These are phyloP conservation scores for Solea senegalensis DNA, from an alignment of 2,113 vertebrate genomes.

Conservation along the genomic window DNA sequence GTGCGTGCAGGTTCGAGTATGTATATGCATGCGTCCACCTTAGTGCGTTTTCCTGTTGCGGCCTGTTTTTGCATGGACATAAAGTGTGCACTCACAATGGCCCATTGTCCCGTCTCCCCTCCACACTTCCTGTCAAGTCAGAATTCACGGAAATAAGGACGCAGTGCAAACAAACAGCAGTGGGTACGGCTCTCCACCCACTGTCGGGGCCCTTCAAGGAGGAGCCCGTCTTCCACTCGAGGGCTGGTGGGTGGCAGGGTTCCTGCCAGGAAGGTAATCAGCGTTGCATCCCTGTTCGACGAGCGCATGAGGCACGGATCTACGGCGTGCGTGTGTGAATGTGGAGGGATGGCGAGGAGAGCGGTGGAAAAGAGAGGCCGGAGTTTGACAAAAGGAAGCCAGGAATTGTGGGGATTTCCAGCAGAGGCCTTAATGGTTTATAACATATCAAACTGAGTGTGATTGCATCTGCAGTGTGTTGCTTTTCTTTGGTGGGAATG, in stretches of 20 bases:
- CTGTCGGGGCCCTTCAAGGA: conserved; percentile 52
- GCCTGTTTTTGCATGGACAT: conserved; percentile 53
- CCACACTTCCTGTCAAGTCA: conserved; percentile 79
- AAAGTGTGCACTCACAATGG: conserved; percentile 78
- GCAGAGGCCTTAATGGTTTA: conserved; percentile 44
- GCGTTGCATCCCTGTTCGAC: conserved; percentile 56
- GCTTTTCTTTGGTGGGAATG: conserved; percentile 43
- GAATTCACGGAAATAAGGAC: conserved; percentile 84
- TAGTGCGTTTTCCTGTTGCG: conserved; percentile 79
- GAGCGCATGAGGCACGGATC: conserved; percentile 27
- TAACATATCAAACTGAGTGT: conserved; percentile 30
- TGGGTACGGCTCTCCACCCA: conserved; percentile 68
- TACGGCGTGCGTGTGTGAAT: conserved; percentile 38
- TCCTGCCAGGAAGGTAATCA: conserved; percentile 81
- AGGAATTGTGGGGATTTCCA: conserved; percentile 63
- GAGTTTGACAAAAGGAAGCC: conserved; percentile 44
- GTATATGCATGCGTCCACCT: conserved; percentile 49
- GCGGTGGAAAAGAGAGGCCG: conserved; percentile 18
- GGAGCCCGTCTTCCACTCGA: conserved; percentile 51
- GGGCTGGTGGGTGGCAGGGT: conserved; percentile 34
- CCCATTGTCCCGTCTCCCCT: conserved; percentile 80
- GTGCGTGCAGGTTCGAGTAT: conserved; percentile 26
- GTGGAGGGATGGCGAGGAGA: conserved; percentile 12
- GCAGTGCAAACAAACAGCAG: conserved; percentile 82
- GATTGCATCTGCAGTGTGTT: conserved; percentile 32